These are phyloP conservation scores for Brachypteracias leptosomus DNA, from an alignment of 2,113 vertebrate species.

Conservation along the genomic window DNA sequence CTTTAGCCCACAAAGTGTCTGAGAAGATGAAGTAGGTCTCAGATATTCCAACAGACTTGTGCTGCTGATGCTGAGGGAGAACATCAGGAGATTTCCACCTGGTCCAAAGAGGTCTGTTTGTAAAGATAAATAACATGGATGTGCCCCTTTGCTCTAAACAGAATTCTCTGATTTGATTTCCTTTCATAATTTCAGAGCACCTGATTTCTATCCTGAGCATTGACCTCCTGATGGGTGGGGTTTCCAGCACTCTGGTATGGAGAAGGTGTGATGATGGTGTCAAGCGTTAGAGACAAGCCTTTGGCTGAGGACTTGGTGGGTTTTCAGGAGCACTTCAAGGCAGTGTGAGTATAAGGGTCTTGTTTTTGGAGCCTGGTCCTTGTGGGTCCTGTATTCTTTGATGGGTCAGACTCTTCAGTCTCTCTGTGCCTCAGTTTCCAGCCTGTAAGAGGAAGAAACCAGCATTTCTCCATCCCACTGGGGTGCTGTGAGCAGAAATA, in stretches of 20 bases:
- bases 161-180: not conserved
- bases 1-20: not conserved
- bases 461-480: not conserved
- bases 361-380: not conserved
- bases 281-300: not conserved
- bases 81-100: not conserved
- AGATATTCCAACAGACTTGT: not conserved
- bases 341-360: not conserved
- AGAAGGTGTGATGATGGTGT: not conserved
- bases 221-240: not conserved
- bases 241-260: not conserved
- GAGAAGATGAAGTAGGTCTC: not conserved
- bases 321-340: not conserved
- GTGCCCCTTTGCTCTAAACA: not conserved
- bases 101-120: not conserved
- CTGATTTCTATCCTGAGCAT: not conserved
- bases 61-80: not conserved
- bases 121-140: not conserved
- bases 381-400: not conserved
- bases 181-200: not conserved
- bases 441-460: not conserved
- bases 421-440: not conserved
- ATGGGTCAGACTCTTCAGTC: not conserved
- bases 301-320: not conserved
- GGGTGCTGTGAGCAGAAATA: not conserved